Conservation (phyloP, 2,797 vertebrate species). For the Rhynchotus rufescens region DNA sequence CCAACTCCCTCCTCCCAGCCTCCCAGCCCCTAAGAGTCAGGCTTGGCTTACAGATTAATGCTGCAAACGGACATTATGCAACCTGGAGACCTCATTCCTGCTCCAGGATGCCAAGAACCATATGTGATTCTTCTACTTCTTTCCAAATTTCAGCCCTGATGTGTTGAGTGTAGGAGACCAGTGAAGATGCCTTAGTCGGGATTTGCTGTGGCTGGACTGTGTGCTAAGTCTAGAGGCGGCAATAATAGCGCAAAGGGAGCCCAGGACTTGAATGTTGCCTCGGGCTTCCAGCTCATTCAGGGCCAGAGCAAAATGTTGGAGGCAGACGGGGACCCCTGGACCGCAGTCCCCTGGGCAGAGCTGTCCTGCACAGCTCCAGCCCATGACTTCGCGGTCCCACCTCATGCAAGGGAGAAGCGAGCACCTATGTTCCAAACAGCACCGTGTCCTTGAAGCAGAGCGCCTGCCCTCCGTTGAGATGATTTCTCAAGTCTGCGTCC, state of each 20-base stretch:
- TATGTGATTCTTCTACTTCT: background rate
- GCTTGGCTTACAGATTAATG: background rate
- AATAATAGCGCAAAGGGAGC: background rate
- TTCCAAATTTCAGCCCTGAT: background rate
- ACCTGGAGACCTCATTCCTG: background rate
- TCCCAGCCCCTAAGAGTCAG: background rate
- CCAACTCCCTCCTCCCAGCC: background rate
- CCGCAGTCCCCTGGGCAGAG: background rate
- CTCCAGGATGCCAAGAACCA: accelerated
- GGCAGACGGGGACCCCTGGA: background rate
- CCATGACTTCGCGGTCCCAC: background rate
- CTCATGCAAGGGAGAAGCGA: background rate
- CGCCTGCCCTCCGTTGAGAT: background rate
- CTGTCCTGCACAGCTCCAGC: background rate
- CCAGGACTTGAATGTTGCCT: background rate
- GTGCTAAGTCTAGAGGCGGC: background rate
- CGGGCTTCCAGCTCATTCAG: background rate
- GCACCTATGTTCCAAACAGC: background rate
- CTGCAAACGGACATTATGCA: background rate
- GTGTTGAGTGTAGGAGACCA: background rate
- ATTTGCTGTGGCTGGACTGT: background rate
- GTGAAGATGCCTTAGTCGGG: background rate
- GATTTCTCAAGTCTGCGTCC: background rate
- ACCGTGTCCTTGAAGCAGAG: background rate
- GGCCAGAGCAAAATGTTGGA: background rate